phyloP scores from a whole-genome alignment of 1,140 invertebrate species.

The Halotydeus destructor region DNA sequence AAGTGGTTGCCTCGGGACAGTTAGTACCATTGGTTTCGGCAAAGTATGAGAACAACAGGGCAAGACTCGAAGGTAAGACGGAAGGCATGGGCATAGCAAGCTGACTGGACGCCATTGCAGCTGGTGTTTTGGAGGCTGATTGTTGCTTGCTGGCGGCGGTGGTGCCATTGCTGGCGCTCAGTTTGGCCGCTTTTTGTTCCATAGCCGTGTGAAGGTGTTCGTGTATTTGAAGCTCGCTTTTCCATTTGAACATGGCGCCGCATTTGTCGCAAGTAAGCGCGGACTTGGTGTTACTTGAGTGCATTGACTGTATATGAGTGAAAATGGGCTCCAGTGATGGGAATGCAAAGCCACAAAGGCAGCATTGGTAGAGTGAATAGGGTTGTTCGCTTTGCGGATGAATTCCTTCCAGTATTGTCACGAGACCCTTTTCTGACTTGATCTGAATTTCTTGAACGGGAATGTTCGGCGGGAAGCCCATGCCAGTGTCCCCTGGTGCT shows the following conservation, averaged over 20 bases:
- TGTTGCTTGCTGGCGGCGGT: too few species aligned
- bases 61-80: too few species aligned
- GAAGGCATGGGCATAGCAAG: too few species aligned
- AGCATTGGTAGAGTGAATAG: slow-evolving; percentile 28
- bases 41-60: too few species aligned
- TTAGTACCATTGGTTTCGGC: too few species aligned
- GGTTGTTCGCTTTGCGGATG: slow-evolving; percentile 24
- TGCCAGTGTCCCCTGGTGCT: slow-evolving; percentile 2
- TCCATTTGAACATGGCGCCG: slow-evolving; percentile 18
- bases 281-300: slow-evolving; percentile 20
- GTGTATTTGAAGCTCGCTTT: slow-evolving; percentile 16
- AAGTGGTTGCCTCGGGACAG: too few species aligned
- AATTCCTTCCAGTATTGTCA: slow-evolving; percentile 25
- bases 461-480: too few species aligned
- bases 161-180: too few species aligned
- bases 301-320: slow-evolving; percentile 24
- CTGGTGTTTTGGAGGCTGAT: too few species aligned
- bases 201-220: slow-evolving; percentile 16
- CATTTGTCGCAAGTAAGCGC: slow-evolving; percentile 18
- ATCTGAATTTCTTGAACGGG: slow-evolving; percentile 17
- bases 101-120: too few species aligned
- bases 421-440: slow-evolving; percentile 24
- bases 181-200: slow-evolving; percentile 12
- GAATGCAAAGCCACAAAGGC: slow-evolving; percentile 26
- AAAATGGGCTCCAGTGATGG: slow-evolving; percentile 20